Percentiles rank a stretch among this genome's conserved stretches.
These are phyloP conservation scores for Corticium candelabrum DNA, from an alignment of 37 sponge, comb jelly and placozoan genomes.

Conservation along the genomic window DNA sequence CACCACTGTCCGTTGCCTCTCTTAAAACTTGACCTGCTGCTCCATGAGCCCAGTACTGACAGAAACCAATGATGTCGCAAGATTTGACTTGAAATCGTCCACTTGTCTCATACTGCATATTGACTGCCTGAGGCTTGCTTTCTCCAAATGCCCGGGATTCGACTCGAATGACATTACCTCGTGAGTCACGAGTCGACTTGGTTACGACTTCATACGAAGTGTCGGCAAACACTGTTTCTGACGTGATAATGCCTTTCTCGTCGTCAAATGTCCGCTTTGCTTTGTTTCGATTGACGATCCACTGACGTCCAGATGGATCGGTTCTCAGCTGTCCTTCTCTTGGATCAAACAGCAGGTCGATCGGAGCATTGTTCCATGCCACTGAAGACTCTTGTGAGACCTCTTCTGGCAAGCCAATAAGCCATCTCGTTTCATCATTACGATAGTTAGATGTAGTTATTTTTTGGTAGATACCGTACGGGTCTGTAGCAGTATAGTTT, in stretches of 20 bases:
- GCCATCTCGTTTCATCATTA: background rate
- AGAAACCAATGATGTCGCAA: background rate
- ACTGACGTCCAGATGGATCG: background rate
- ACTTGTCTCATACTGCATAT: background rate
- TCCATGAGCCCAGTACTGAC: background rate
- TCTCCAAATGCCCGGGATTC: background rate
- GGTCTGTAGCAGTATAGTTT: background rate
- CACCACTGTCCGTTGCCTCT: background rate
- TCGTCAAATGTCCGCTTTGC: background rate
- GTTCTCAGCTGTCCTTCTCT: too few species aligned
- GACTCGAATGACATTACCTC: background rate
- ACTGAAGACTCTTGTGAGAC: background rate
- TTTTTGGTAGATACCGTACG: background rate
- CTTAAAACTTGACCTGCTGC: background rate
- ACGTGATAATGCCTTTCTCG: background rate
- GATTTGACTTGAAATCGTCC: background rate
- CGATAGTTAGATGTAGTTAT: background rate
- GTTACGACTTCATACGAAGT: background rate
- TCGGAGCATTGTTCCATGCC: background rate
- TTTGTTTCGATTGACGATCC: background rate
- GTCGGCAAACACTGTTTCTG: background rate
- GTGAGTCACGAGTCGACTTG: background rate
- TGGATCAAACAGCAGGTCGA: too few species aligned
- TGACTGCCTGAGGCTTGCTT: background rate
- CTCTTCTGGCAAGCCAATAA: too few species aligned